Conservation (phyloP, 2,888 invertebrate genomes). For the Tipula unca region DNA sequence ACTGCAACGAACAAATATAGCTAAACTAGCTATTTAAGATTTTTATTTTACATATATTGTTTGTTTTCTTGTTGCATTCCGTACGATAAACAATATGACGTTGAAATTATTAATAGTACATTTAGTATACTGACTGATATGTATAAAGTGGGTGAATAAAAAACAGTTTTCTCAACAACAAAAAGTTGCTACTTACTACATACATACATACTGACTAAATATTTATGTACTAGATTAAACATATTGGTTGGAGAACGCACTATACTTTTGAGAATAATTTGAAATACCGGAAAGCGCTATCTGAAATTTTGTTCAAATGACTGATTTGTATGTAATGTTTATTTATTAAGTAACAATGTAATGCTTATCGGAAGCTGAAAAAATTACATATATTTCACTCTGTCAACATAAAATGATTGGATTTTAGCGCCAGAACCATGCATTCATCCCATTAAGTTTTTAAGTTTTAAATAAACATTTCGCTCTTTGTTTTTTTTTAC, state of each 20-base stretch:
- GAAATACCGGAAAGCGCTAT: neutral
- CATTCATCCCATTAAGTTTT: neutral
- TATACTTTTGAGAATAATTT: neutral
- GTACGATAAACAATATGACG: neutral
- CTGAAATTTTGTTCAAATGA: neutral
- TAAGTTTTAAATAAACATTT: neutral
- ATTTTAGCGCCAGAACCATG: neutral
- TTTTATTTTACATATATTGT: too few relatives aligned
- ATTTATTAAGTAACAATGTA: too few relatives aligned
- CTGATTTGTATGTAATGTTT: too few relatives aligned
- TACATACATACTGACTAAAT: neutral
- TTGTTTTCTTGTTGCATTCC: neutral
- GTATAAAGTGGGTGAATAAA: neutral
- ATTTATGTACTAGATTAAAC: neutral
- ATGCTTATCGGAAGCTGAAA: neutral
- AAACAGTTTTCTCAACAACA: neutral
- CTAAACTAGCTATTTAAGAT: neutral
- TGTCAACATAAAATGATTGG: neutral
- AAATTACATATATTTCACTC: neutral
- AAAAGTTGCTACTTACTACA: neutral
- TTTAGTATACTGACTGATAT: too few relatives aligned
- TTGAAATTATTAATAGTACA: neutral
- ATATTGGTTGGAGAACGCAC: neutral
- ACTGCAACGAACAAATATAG: neutral
- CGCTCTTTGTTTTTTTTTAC: neutral